Evolutionary conservation across 2,113 vertebrate genomes (phyloP), one percentile per base, ranked within the genome.

Genomic region (Vulpes ferrilata): DNA sequence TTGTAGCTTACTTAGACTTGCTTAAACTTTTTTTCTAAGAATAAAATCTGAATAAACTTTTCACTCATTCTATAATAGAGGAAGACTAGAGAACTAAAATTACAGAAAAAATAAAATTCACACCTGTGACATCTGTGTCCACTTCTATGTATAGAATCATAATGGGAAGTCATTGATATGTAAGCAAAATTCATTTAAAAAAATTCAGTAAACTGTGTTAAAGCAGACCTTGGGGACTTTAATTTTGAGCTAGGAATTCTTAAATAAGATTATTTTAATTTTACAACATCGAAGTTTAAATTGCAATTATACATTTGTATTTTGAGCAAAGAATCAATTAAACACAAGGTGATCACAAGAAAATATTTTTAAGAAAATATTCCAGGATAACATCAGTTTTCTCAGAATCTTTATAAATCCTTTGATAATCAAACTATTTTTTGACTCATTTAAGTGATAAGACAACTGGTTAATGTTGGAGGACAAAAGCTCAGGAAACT

Each of bases 41-140:
- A 65, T 89, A 90, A 95, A 89, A 97, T 84, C 83, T 71, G n/a
- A 97, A 84, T 59, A 67, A 96, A 93, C 55, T 93, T 88, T 81
- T 62, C 59, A 76, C 74, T 12, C 43, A 43, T 71, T 82, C 27
- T 80, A 55, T 38, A 92, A 73, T 12, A 90, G 9, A 90, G 62
- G 22, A 62, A 80, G 2, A 83, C 19, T 35, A 85, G 53, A 27
- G 59, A 96, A 57, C 13, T 95, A 90, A 94, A 94, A 90, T 91
- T 74, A 48, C 10, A 73, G 35, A 65, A 71, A 82, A 94, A 55
- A 51, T n/a, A 94, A 11, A 95, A 19, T 92, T 96, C 16, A 78
- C 17, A 11, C 2, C 59, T 11, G 11, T 83, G 22, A 5, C 82
- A 64, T 83, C 67, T 73, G 5, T 89, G 11, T n/a, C n/a, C 5